A percentile compares a stretch with the other conserved stretches of the same genome.
phyloP scores from a whole-genome alignment of 2,113 vertebrate genomes.

The Phaethon lepturus region DNA sequence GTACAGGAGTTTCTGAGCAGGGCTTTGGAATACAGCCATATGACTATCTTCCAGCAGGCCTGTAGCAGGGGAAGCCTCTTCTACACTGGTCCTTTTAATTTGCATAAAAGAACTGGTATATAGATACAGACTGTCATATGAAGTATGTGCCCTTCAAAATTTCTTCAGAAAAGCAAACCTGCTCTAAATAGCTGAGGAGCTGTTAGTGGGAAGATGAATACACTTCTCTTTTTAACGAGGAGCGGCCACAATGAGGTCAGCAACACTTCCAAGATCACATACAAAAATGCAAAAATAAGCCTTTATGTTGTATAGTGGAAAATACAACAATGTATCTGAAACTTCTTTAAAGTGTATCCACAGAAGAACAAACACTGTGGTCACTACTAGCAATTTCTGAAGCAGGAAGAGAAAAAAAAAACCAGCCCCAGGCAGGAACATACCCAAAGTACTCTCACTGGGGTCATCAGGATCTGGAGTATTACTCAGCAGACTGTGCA shows the following conservation, averaged over 20 bases:
- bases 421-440: neutral
- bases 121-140: neutral
- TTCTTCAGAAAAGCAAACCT: slow-evolving; percentile 16
- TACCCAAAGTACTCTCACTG: slow-evolving; percentile 87
- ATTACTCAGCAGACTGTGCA: slow-evolving; percentile 89
- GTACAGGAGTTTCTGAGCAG: neutral
- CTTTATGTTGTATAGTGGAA: neutral
- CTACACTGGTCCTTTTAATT: neutral
- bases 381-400: neutral
- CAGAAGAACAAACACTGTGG: neutral
- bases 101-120: neutral
- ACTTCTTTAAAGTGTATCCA: neutral
- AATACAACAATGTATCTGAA: neutral
- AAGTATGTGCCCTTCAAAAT: neutral
- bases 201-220: neutral
- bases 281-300: neutral
- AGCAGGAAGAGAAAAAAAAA: neutral
- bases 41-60: neutral
- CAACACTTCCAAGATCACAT: neutral
- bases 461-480: slow-evolving; percentile 89
- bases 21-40: neutral
- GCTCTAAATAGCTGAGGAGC: neutral
- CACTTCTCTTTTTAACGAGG: neutral
- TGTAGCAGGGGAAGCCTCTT: neutral
- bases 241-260: neutral